Conservation (phyloP, 2,888 invertebrate species). For the Oeneis ivallda region DNA sequence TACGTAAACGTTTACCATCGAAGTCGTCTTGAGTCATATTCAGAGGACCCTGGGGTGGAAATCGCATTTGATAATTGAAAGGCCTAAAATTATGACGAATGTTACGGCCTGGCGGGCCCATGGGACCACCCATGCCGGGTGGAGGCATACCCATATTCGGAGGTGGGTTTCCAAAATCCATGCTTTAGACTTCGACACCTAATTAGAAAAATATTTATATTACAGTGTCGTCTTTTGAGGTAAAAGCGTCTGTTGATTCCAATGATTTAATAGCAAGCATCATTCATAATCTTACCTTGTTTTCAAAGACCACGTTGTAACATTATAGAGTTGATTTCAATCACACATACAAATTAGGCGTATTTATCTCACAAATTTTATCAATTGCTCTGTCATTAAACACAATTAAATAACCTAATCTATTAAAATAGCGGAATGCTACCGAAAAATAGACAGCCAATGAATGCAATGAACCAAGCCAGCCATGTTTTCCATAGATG, state of each 20-base stretch:
- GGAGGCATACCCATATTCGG: slow-evolving; percentile 74
- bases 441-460: slow-evolving; percentile 64
- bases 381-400: slow-evolving; percentile 37
- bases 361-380: slow-evolving; percentile 24
- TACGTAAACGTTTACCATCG: slow-evolving; percentile 96
- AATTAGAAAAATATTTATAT: slow-evolving; percentile 67
- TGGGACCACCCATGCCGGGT: slow-evolving; percentile 61
- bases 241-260: slow-evolving; percentile 19
- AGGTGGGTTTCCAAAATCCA: slow-evolving; percentile 77
- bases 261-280: slow-evolving; percentile 19
- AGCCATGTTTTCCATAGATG: slow-evolving; percentile 50
- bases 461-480: slow-evolving; percentile 50
- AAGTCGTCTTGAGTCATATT: slow-evolving; percentile 93
- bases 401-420: slow-evolving; percentile 50
- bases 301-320: slow-evolving; percentile 57
- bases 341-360: slow-evolving; percentile 29
- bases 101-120: slow-evolving; percentile 66
- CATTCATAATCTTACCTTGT: slow-evolving; percentile 62
- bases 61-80: slow-evolving; percentile 77
- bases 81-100: slow-evolving; percentile 77
- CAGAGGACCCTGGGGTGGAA: slow-evolving; percentile 80
- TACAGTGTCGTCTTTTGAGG: slow-evolving; percentile 44
- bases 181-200: slow-evolving; percentile 73
- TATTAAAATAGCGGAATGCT: slow-evolving; percentile 53
- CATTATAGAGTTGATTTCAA: slow-evolving; percentile 59